Percentiles rank a stretch among this genome's conserved stretches.
Conservation (phyloP, 1,140 invertebrate species). For the Carposina sasakii region DNA sequence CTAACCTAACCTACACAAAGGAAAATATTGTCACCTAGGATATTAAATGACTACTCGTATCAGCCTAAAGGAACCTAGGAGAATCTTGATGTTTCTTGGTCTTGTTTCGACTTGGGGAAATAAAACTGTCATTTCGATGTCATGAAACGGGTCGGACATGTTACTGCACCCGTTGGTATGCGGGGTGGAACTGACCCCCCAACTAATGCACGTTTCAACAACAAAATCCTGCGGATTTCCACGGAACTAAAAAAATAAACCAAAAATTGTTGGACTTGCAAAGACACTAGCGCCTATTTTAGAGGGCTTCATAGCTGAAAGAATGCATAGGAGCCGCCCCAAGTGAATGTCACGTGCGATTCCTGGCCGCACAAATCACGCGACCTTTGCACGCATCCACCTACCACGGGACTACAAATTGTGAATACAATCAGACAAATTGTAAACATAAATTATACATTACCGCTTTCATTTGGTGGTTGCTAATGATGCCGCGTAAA, state of each 20-base stretch:
- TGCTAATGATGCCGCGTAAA: not conserved
- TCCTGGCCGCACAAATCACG: conserved; percentile 57
- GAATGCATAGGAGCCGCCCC: conserved; percentile 20
- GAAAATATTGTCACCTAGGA: too few species aligned
- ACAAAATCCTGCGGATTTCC: too few species aligned
- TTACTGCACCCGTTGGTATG: conserved; percentile 55
- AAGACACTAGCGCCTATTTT: too few species aligned
- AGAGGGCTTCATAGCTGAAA: too few species aligned
- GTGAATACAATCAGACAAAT: not conserved
- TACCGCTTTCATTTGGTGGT: conserved; percentile 7
- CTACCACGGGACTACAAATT: conserved; percentile 19
- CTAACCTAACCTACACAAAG: too few species aligned
- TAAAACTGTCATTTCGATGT: conserved; percentile 59
- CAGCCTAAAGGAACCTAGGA: too few species aligned
- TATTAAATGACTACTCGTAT: too few species aligned
- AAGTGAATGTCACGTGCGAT: conserved; percentile 46
- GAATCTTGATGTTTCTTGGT: too few species aligned
- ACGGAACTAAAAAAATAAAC: too few species aligned
- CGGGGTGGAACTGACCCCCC: conserved; percentile 31
- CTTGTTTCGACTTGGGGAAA: conserved; percentile 41
- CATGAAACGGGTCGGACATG: conserved; percentile 51
- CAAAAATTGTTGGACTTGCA: too few species aligned
- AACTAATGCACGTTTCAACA: too few species aligned
- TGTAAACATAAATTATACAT: conserved; percentile 7
- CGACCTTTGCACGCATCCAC: conserved; percentile 48